Evolutionary conservation across 1,140 invertebrate genomes (phyloP).

Genomic region (Papilio xuthus): DNA sequence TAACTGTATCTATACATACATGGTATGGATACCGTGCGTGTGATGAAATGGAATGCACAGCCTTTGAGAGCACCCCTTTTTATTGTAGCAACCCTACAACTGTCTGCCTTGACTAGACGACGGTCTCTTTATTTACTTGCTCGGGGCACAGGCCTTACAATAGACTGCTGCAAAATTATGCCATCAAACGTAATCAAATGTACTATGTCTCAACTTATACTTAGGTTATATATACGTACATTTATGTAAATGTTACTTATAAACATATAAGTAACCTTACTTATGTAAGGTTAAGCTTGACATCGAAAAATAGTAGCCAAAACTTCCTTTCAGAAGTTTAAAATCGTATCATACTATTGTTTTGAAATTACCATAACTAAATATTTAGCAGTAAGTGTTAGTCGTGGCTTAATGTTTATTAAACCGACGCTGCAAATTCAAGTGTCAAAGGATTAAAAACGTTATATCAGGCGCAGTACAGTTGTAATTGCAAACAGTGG

Average conservation of each 20-base stretch:
- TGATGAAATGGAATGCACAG: conserved; percentile 26
- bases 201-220: background rate
- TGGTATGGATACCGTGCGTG: background rate
- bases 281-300: too few relatives aligned
- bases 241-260: too few relatives aligned
- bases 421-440: background rate
- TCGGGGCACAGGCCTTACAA: background rate
- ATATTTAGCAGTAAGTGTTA: background rate
- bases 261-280: too few relatives aligned
- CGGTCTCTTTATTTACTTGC: background rate
- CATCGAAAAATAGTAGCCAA: too few relatives aligned
- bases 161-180: background rate
- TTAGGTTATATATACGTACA: too few relatives aligned
- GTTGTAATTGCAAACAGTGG: background rate
- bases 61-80: conserved; percentile 32
- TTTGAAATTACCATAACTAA: background rate
- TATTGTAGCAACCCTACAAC: background rate
- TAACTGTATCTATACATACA: conserved; percentile 52
- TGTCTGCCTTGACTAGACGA: conserved; percentile 21
- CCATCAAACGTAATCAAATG: background rate
- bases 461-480: background rate
- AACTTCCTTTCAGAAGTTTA: too few relatives aligned
- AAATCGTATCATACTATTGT: background rate
- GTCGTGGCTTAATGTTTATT: background rate
- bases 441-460: background rate